These are phyloP conservation scores for Andrena cerasifolii DNA, from an alignment of 1,140 invertebrate species.

Conservation along the genomic window DNA sequence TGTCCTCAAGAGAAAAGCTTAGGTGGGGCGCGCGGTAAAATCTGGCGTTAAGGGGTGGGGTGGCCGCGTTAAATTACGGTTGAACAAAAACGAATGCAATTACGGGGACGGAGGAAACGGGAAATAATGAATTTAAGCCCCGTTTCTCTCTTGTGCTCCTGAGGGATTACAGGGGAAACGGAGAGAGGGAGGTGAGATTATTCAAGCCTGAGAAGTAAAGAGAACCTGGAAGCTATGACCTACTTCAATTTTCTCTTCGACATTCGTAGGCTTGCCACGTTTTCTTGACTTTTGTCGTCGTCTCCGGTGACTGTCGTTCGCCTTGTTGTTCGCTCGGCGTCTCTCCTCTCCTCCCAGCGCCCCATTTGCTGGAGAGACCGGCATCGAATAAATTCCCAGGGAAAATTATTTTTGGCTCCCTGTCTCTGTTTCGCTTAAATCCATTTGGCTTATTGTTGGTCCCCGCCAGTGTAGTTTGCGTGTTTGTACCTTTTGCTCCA, in stretches of 20 bases:
- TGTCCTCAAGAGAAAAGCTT: too few relatives aligned
- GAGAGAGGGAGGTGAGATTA: constrained; percentile 36
- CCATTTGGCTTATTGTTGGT: background rate
- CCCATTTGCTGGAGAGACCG: background rate
- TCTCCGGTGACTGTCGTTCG: constrained; percentile 5
- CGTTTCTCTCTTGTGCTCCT: constrained; percentile 43
- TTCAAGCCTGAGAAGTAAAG: constrained; percentile 56
- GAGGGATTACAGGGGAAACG: constrained; percentile 21
- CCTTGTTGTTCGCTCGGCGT: constrained; percentile 15
- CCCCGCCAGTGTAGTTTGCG: background rate
- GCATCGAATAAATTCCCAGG: constrained; percentile 33
- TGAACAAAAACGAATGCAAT: constrained; percentile 63
- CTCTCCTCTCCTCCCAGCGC: background rate
- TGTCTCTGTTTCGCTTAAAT: background rate
- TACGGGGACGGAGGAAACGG: constrained; percentile 61
- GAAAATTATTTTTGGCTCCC: constrained; percentile 36
- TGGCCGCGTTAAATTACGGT: constrained; percentile 58
- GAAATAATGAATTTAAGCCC: constrained; percentile 75
- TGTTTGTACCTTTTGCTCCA: background rate
- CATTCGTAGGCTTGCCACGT: constrained; percentile 33
- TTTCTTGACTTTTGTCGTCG: constrained; percentile 8
- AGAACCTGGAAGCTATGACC: constrained; percentile 66
- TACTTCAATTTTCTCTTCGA: constrained; percentile 62
- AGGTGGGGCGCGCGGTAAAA: background rate
- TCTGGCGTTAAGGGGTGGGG: constrained; percentile 2